phyloP scores from a whole-genome alignment of 1,140 invertebrate species.

The Drosophila yakuba region DNA sequence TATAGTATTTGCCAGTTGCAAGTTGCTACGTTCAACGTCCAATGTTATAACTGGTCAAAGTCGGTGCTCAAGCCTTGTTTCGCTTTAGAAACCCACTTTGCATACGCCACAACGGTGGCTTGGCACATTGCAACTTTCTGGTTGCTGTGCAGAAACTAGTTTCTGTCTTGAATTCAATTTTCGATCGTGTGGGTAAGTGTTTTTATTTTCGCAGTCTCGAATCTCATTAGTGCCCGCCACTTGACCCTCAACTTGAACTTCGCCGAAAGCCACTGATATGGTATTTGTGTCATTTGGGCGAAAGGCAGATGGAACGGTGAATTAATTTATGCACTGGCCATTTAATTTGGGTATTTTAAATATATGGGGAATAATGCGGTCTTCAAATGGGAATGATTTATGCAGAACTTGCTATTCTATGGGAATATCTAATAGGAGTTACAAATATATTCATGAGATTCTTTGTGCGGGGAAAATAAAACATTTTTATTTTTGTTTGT shows the following conservation, averaged over 20 bases:
- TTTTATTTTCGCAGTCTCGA: conserved; percentile 48
- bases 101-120: conserved; percentile 41
- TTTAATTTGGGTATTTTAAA: conserved; percentile 33
- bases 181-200: conserved; percentile 39
- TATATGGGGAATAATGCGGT: conserved; percentile 15
- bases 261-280: conserved; percentile 25
- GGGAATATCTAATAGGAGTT: conserved; percentile 17
- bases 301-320: conserved; percentile 20
- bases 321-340: conserved; percentile 39
- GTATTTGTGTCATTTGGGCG: conserved; percentile 33
- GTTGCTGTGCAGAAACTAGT: conserved; percentile 51
- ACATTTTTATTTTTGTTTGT: conserved; percentile 2
- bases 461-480: neutral
- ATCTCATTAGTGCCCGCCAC: conserved; percentile 65
- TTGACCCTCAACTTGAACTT: conserved; percentile 79
- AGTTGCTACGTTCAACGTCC: conserved; percentile 40
- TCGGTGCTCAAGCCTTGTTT: conserved; percentile 46
- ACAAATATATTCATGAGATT: conserved; percentile 21
- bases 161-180: conserved; percentile 49
- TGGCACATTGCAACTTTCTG: conserved; percentile 62
- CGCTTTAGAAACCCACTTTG: conserved; percentile 80
- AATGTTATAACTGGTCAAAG: conserved; percentile 80
- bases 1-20: conserved; percentile 30
- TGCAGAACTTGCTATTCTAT: neutral
- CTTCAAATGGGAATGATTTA: conserved; percentile 22